phyloP scores from a whole-genome alignment of 1,140 invertebrate species.

The Acromyrmex echinatior region DNA sequence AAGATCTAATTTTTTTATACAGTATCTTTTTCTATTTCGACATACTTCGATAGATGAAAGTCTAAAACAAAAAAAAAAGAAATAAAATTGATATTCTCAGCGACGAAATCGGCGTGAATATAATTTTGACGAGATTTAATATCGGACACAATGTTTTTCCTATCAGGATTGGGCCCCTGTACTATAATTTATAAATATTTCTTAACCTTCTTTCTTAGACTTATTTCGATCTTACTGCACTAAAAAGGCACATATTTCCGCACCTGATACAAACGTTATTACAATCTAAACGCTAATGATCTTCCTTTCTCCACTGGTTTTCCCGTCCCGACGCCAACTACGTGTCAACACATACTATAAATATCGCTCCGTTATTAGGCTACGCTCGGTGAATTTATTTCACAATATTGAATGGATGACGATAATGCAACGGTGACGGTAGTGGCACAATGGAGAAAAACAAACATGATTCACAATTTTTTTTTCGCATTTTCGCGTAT shows the following conservation, averaged over 20 bases:
- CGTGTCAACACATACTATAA: constrained; percentile 62
- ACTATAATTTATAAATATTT: constrained; percentile 78
- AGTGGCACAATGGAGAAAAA: constrained; percentile 68
- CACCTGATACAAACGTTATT: constrained; percentile 84
- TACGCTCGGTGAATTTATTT: constrained; percentile 76
- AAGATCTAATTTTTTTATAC: constrained; percentile 12
- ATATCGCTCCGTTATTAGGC: constrained; percentile 66
- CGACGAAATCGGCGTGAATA: neutral
- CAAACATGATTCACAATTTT: constrained; percentile 73
- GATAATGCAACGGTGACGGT: constrained; percentile 65
- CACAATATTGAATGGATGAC: constrained; percentile 78
- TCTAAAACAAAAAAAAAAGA: neutral
- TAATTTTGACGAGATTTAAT: neutral
- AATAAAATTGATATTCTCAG: neutral
- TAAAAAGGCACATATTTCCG: constrained; percentile 87
- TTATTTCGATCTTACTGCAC: constrained; percentile 85
- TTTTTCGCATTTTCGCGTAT: constrained; percentile 62
- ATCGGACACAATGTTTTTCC: constrained; percentile 16
- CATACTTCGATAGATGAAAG: constrained; percentile 10
- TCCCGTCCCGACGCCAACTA: constrained; percentile 67
- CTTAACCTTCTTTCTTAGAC: constrained; percentile 79
- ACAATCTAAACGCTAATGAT: constrained; percentile 78
- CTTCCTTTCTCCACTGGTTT: constrained; percentile 38
- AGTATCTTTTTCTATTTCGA: neutral
- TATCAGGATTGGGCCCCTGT: constrained; percentile 71